These are phyloP conservation scores for Athetis lepigone DNA, from an alignment of 2,888 invertebrate species.

Conservation along the genomic window DNA sequence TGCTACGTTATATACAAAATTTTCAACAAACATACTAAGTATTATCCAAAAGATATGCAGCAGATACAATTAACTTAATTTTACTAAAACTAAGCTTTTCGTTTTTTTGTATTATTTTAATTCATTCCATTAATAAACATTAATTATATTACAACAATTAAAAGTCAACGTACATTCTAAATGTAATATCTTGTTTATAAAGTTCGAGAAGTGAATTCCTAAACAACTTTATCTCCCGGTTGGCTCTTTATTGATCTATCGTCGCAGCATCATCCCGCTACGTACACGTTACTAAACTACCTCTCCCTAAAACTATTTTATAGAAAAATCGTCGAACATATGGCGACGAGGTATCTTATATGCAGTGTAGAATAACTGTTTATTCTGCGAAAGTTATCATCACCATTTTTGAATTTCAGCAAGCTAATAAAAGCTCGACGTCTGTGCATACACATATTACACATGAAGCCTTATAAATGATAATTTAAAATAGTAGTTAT, in stretches of 20 bases:
- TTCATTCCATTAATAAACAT: neutral
- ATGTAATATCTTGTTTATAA: neutral
- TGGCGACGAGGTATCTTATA: neutral
- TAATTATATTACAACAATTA: neutral
- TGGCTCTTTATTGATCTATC: slow-evolving; percentile 81
- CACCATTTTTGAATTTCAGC: neutral
- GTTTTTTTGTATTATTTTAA: neutral
- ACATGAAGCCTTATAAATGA: no score
- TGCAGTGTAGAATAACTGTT: no score
- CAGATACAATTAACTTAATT: neutral
- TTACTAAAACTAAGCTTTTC: neutral
- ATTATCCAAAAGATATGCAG: neutral
- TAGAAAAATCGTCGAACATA: neutral
- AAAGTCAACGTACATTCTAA: neutral
- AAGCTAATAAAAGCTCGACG: slow-evolving; percentile 6
- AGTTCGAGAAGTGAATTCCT: slow-evolving; percentile 20
- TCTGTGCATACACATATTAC: neutral
- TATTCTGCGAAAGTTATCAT: no score
- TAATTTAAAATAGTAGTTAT: neutral
- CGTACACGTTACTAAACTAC: slow-evolving; percentile 29
- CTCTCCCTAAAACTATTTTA: slow-evolving; percentile 22
- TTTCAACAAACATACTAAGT: neutral
- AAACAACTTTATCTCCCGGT: slow-evolving; percentile 71
- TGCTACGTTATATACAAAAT: neutral
- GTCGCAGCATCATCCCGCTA: slow-evolving; percentile 77